Conservation (phyloP, 2,888 invertebrate species). For the Lepidonotus clava region DNA sequence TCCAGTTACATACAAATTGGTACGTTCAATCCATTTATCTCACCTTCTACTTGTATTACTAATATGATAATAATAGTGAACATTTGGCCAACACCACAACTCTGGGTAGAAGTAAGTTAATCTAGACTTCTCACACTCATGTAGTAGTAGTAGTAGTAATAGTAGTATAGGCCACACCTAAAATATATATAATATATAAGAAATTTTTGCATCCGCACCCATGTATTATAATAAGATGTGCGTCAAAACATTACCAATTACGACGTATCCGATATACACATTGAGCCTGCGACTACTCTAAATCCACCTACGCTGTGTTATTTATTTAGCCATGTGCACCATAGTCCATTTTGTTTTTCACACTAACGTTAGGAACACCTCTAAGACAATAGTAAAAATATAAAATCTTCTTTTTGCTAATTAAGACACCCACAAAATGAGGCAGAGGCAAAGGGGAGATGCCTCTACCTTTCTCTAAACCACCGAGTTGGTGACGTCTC, state of each 20-base stretch:
- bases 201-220: slow-evolving; percentile 51
- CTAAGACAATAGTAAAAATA: slow-evolving; percentile 52
- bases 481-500: no score
- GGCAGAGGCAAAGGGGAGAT: neutral
- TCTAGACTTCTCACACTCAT: slow-evolving; percentile 41
- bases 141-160: neutral
- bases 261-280: slow-evolving; percentile 42
- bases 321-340: neutral
- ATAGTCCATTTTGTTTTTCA: neutral
- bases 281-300: slow-evolving; percentile 40
- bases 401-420: slow-evolving; percentile 19
- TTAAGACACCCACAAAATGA: slow-evolving; percentile 31
- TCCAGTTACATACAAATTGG: slow-evolving; percentile 12
- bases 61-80: neutral
- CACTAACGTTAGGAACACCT: slow-evolving; percentile 41
- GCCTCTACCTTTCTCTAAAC: neutral
- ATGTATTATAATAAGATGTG: slow-evolving; percentile 53
- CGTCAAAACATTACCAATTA: slow-evolving; percentile 38
- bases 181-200: slow-evolving; percentile 51
- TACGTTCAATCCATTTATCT: neutral
- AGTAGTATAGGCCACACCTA: slow-evolving; percentile 49
- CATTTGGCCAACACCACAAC: slow-evolving; percentile 18
- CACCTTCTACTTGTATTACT: neutral
- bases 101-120: slow-evolving; percentile 5
- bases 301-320: neutral